Conservation (phyloP, 1,140 invertebrate genomes). For the Cyrtorhinus lividipennis region DNA sequence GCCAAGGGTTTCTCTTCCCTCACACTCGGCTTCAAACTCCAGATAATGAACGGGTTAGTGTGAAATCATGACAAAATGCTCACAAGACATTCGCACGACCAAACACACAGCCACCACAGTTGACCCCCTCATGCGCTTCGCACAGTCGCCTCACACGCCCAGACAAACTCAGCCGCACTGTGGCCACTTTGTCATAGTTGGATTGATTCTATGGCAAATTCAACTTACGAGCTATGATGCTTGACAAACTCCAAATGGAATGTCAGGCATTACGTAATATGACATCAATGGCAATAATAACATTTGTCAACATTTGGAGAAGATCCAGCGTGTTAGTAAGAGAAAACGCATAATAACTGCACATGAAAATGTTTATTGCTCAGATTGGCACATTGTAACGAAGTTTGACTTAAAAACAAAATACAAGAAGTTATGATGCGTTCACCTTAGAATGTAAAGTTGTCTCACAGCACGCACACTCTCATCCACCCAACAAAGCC, state of each 20-base stretch:
- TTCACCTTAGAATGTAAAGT: background rate
- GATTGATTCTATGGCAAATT: background rate
- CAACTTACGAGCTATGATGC: background rate
- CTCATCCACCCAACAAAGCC: conserved; percentile 7
- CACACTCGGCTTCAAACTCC: too few relatives aligned
- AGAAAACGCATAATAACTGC: background rate
- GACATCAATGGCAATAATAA: background rate
- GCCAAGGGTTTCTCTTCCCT: too few relatives aligned
- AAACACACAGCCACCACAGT: background rate
- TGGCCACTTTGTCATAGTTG: conserved; percentile 1
- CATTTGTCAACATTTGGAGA: background rate
- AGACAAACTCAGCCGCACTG: background rate
- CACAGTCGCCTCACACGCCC: background rate
- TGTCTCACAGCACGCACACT: conserved; percentile 3
- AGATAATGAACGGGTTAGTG: background rate
- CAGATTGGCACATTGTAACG: too few relatives aligned
- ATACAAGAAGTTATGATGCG: background rate
- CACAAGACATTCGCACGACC: background rate
- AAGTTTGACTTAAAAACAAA: too few relatives aligned
- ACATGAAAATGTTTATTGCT: too few relatives aligned
- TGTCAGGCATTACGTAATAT: background rate
- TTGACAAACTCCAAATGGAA: background rate
- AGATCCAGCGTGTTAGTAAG: background rate
- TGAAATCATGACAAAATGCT: background rate
- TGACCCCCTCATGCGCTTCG: background rate